Conservation (phyloP, 2,888 invertebrate genomes). For the Ennomos fuscantarius region DNA sequence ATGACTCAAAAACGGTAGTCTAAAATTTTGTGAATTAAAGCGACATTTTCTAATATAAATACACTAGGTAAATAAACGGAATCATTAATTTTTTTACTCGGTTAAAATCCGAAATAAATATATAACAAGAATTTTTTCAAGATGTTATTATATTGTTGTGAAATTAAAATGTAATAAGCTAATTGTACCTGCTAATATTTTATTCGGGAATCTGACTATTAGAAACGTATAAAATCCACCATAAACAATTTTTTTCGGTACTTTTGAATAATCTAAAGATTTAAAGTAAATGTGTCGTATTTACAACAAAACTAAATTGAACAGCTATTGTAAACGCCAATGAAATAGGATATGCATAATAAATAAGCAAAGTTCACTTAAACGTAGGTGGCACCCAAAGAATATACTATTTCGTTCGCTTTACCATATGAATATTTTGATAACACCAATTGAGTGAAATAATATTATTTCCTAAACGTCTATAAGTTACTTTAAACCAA, state of each 20-base stretch:
- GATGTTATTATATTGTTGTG: too few species aligned
- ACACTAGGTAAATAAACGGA: too few species aligned
- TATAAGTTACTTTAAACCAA: slow-evolving; percentile 31
- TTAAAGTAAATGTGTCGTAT: background rate
- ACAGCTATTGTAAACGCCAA: slow-evolving; percentile 10
- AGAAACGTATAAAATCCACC: too few species aligned
- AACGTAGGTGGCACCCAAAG: slow-evolving; percentile 6
- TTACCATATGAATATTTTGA: slow-evolving; percentile 14
- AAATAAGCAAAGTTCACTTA: slow-evolving; percentile 10
- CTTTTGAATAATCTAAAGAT: background rate
- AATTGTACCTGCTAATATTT: too few species aligned
- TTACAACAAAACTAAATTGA: background rate
- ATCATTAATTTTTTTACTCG: too few species aligned
- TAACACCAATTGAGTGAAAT: slow-evolving; percentile 23
- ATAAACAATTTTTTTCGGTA: background rate
- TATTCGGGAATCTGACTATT: too few species aligned
- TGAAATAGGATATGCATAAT: slow-evolving; percentile 17
- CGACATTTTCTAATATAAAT: too few species aligned
- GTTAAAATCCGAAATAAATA: too few species aligned
- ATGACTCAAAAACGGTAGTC: too few species aligned
- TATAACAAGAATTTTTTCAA: too few species aligned
- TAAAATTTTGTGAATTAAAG: too few species aligned
- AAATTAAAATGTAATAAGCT: too few species aligned
- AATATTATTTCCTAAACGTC: slow-evolving; percentile 32
- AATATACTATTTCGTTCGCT: slow-evolving; percentile 5